phyloP scores from a whole-genome alignment of 2,888 invertebrate species.

The Chrysomela aeneicollis region DNA sequence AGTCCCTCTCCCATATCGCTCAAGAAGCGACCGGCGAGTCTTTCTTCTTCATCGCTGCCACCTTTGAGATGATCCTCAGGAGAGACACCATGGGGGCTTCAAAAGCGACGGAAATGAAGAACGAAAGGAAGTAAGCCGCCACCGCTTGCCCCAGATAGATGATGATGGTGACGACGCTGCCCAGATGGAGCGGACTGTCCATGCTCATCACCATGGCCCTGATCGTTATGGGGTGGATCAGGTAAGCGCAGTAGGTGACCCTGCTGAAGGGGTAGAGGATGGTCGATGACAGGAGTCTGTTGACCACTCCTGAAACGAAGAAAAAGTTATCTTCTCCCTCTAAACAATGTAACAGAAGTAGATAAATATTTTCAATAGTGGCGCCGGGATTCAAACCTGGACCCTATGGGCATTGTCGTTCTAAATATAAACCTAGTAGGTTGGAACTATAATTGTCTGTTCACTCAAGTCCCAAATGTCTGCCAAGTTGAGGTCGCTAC shows the following conservation, averaged over 20 bases:
- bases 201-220: slow-evolving; percentile 81
- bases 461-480: too few species aligned
- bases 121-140: slow-evolving; percentile 79
- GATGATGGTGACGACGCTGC: slow-evolving; percentile 78
- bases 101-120: slow-evolving; percentile 81
- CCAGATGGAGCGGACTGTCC: slow-evolving; percentile 83
- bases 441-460: too few species aligned
- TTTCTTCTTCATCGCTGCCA: slow-evolving; percentile 43
- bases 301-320: slow-evolving; percentile 69
- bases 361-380: too few species aligned
- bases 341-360: too few species aligned
- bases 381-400: too few species aligned
- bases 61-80: slow-evolving; percentile 67
- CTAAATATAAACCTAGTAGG: too few species aligned
- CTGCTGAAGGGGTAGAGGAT: slow-evolving; percentile 85
- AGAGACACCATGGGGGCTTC: slow-evolving; percentile 87
- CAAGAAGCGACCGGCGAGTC: background rate
- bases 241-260: slow-evolving; percentile 87
- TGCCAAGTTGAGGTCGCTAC: too few species aligned
- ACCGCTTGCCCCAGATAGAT: slow-evolving; percentile 84
- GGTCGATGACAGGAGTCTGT: slow-evolving; percentile 76
- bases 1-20: background rate
- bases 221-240: slow-evolving; percentile 84
- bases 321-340: too few species aligned
- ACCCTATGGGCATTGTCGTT: too few species aligned